These are phyloP conservation scores for Leguminivora glycinivorella DNA, from an alignment of 1,140 invertebrate genomes.

Conservation along the genomic window DNA sequence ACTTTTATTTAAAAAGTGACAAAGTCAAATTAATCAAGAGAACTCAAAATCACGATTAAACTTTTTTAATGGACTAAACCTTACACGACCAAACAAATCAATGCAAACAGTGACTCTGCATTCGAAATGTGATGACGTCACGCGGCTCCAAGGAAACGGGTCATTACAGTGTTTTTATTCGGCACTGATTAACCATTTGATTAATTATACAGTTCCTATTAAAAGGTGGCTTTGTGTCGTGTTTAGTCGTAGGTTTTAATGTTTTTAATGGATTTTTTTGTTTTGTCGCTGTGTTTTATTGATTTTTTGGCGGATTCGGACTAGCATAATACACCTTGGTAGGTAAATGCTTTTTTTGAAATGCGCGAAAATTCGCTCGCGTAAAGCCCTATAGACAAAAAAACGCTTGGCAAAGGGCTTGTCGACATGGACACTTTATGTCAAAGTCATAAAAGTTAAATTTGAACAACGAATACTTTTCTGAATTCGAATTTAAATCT, in stretches of 20 bases:
- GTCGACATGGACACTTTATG: no score
- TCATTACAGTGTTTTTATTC: slow-evolving; percentile 78
- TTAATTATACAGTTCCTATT: slow-evolving; percentile 76
- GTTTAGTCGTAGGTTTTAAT: slow-evolving; percentile 48
- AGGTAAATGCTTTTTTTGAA: no score
- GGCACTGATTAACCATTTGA: slow-evolving; percentile 77
- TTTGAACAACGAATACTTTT: no score
- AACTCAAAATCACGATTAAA: neutral
- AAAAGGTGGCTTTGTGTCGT: slow-evolving; percentile 46
- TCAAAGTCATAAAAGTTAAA: no score
- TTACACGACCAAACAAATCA: neutral
- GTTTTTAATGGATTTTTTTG: neutral
- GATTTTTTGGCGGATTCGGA: no score
- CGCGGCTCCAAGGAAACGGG: slow-evolving; percentile 71
- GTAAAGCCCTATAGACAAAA: no score
- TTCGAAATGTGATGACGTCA: slow-evolving; percentile 72
- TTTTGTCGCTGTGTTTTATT: neutral
- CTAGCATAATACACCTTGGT: no score
- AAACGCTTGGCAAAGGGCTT: no score
- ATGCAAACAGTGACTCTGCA: slow-evolving; percentile 60
- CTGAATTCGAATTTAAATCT: no score
- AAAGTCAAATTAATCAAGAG: neutral
- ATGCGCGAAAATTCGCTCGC: no score
- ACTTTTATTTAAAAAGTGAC: neutral
- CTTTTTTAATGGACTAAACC: slow-evolving; percentile 23